Base-by-base conservation (phyloP, 92 coral and sea anemone genomes). In the Epizoanthus ramosus region DNA sequence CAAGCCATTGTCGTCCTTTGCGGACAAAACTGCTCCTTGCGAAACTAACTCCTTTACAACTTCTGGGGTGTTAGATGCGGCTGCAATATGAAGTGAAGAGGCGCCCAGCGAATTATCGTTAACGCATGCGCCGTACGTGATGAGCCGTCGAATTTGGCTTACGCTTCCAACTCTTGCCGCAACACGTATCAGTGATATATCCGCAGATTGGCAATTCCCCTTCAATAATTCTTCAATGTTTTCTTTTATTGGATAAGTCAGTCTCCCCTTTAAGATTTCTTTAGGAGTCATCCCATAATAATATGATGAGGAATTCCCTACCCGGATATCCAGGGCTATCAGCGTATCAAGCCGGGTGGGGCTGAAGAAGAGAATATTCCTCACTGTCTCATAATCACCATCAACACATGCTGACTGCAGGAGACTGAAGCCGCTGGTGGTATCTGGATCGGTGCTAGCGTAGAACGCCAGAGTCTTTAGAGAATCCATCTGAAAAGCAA, bases 361-460 rank as follows among this genome's bases (percentile, higher is more conserved):
- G 18, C 70, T 28, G 43, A 65, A 65, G 33, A 65, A 6, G n/a
- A 65, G 19, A 35, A 65, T 65, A 8, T 65, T 28, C n/a, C 70
- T 23, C 70, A 25, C 43, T 8, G 35, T 63, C 68, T 22, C 68
- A 21, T 63, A 63, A 24, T 24, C 68, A 24, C 68, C 68, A 24
- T 24, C 68, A 24, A 24, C 68, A 63, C 39, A 63, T 24, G 68
- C 68, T 13, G 68, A 65, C 70, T 65, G 70, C 70, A 65, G 18
- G n/a, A 65, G 39, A 10, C 70, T 65, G 43, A 65, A 28, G 70
- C 70, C 70, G 70, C 70, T 65, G 15, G 18, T 21, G 41, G 18
- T 8, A 43, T 65, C 43, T 25, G 70, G 70, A 10, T 41, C 17
- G 43, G 70, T 65, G 25, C 39, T 7, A 24, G 70, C 70, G 35